Evolutionary conservation across 2,797 vertebrate genomes (phyloP), one percentile per base, ranked within the genome.

Genomic region (Clangula hyemalis): DNA sequence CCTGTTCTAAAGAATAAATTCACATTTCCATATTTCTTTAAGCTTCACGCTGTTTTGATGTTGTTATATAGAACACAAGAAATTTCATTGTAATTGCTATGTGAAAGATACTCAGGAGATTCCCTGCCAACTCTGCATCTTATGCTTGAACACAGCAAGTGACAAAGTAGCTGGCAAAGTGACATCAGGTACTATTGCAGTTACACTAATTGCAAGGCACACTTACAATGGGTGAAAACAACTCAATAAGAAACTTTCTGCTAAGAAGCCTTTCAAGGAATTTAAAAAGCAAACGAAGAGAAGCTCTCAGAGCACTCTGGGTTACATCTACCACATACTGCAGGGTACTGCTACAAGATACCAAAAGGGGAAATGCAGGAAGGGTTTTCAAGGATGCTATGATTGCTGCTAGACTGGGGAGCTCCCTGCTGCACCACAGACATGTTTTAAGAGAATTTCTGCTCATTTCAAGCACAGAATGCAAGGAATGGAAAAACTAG

Each of bases 1-100:
- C 41, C 81, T 62, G 58, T 72, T 91, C 43, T 56, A 85, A 68
- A 73, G 27, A 85, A 86, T 19, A 82, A 86, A 88, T 54, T 49
- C 17, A 32, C 11, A 17, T 41, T 88, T 68, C 21, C 21, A 1
- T 71, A 79, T 70, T 86, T 81, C 56, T 84, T 92, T 56, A 68
- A 82, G 30, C 4, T 18, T 60, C 68, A 11, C 7, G 30, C 58
- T 89, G 41, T 41, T 94, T 71, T 49, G 43, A 78, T 78, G 51
- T 57, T 34, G 86, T 90, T 58, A 73, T 39, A 75, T 2, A 18
- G 15, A 73, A 85, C 8, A 80, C 6, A 81, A 88, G 21, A 90
- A 66, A 75, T 78, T 8, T 30, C 11, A 70, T 4, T 62, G 21
- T 24, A 88, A 91, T 30, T 19, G 21, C 28, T 15, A 28, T 2